Evolutionary conservation across 2,888 invertebrate genomes (phyloP), one percentile per base, ranked within the genome.

Genomic region (Ormyrus thymus): DNA sequence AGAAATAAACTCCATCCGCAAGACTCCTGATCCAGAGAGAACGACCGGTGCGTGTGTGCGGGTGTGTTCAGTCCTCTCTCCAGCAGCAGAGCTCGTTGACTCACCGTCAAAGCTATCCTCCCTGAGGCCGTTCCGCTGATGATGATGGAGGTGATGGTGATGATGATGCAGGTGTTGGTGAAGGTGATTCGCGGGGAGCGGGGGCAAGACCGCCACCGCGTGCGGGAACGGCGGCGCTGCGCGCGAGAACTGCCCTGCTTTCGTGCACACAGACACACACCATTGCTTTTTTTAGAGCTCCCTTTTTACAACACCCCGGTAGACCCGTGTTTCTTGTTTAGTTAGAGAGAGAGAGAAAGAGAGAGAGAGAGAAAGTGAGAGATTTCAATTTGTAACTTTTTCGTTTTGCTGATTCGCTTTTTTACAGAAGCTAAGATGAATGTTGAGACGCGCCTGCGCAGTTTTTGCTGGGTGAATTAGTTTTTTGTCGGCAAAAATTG

Each of bases 171-270:
- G 78, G 7, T 79, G 76, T 7, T 84, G 66, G 48, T 84, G 87
- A 84, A 85, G 87, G 86, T 88, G 88, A 86, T 86, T 87, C 84
- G 85, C 88, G 85, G 89, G 89, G 85, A 90, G 88, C 85, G 93
- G 92, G 89, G 93, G 93, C 90, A 93, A 91, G 86, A 93, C 93
- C 90, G 92, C 92, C 90, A 93, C 92, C 90, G 92, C 92, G 88
- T 91, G 92, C 85, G 92, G 91, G 87, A 91, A 92, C 83, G 90
- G 91, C 85, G 91, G 84, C 86, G 82, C 89, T 89, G 84, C 29
- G 84, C 89, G 85, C 85, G 87, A 83, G 85, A 88, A 85, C 62
- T 71, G 75, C 43, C 78, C 74, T 51, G 65, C 68, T 48, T 29
- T 53, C 69, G 70, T 59, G 45, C 10, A 43, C 68, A 69, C 55